Percentiles rank a stretch among this genome's conserved stretches.
Evolutionary conservation across 2,888 invertebrate genomes (phyloP).

Genomic region (Ptychoptera contaminata): DNA sequence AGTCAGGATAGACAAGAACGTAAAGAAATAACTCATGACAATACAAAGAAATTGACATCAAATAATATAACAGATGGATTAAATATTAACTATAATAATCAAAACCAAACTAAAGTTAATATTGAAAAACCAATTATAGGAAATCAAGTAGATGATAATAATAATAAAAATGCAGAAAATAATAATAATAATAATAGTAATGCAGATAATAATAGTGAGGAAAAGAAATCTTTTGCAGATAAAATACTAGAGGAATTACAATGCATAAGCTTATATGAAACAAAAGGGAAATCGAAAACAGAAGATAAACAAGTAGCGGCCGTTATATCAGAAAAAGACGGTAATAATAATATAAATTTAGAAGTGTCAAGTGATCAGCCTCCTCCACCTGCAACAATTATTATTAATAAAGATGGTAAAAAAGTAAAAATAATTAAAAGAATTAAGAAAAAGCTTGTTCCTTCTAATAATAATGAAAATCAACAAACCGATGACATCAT

Average conservation of each 20-base stretch:
- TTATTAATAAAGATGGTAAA: constrained; percentile 8
- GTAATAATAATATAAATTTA: constrained; percentile 1
- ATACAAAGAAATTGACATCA: neutral
- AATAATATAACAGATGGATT: too few species aligned
- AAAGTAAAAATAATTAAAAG: constrained; percentile 7
- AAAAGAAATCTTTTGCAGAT: constrained; percentile 17
- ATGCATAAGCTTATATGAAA: constrained; percentile 14
- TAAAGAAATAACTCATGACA: constrained; percentile 19
- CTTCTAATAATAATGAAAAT: too few species aligned
- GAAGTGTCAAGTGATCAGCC: neutral
- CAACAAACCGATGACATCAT: too few species aligned
- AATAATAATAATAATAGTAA: neutral
- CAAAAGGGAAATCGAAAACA: constrained; percentile 20
- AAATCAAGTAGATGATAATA: too few species aligned
- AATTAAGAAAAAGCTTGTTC: constrained; percentile 5
- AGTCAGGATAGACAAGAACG: constrained; percentile 30
- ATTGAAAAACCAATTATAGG: neutral
- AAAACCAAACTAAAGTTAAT: neutral
- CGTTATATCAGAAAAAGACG: constrained; percentile 9
- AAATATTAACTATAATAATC: too few species aligned
- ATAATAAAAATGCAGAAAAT: neutral
- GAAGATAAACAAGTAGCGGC: constrained; percentile 9
- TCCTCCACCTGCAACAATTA: neutral
- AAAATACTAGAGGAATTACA: constrained; percentile 27
- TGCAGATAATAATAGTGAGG: neutral